These are phyloP conservation scores for Suncus etruscus DNA, from an alignment of 2,113 vertebrate genomes.

Conservation along the genomic window DNA sequence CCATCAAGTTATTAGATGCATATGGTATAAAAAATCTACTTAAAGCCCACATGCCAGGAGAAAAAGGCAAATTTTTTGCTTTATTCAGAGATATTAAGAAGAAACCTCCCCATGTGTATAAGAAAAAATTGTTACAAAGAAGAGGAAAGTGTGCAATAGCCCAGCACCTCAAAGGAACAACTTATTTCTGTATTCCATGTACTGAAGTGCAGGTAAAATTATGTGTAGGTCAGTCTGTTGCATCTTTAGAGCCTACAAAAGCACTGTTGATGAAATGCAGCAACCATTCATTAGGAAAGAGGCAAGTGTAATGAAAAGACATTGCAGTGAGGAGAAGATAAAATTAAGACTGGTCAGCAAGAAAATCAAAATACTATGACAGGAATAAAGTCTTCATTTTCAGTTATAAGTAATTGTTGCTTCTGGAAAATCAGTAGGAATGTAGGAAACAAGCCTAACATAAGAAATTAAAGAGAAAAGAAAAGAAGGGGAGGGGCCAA, in stretches of 20 bases:
- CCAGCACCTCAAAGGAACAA: background rate
- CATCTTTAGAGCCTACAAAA: background rate
- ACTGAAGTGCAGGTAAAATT: background rate
- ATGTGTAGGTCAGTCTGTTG: background rate
- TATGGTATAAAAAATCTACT: background rate
- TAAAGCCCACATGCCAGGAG: background rate
- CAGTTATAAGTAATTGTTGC: slow-evolving; percentile 20
- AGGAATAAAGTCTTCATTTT: slow-evolving; percentile 15
- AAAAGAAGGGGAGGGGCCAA: background rate
- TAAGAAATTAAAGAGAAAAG: slow-evolving; percentile 1
- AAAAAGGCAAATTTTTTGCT: background rate
- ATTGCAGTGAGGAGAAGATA: background rate
- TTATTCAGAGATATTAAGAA: background rate
- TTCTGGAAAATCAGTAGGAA: slow-evolving; percentile 22
- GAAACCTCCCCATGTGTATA: background rate
- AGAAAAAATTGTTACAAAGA: background rate
- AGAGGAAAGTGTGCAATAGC: background rate
- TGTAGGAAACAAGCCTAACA: background rate
- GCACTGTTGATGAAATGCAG: background rate
- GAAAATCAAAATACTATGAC: slow-evolving; percentile 5
- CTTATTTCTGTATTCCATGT: background rate
- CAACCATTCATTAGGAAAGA: background rate
- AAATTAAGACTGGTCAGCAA: slow-evolving; percentile 1
- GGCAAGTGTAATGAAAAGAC: background rate
- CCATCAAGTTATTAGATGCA: background rate